A percentile compares a stretch with the other conserved stretches of the same genome.
phyloP scores from a whole-genome alignment of 1,140 invertebrate genomes.

The Medauroidea extradentata region DNA sequence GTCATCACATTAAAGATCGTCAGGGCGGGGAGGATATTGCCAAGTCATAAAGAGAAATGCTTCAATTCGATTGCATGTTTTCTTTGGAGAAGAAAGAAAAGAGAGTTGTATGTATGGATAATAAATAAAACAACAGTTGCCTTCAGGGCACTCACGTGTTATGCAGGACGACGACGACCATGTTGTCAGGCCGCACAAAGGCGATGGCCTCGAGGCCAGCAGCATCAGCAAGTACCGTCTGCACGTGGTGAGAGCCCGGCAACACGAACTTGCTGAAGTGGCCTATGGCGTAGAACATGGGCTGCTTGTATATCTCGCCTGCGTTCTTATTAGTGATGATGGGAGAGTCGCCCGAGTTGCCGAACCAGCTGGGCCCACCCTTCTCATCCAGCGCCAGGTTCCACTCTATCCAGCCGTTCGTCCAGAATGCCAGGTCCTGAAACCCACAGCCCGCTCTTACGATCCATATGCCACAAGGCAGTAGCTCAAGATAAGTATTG shows the following conservation, averaged over 20 bases:
- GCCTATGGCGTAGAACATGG: constrained; percentile 80
- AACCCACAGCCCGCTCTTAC: constrained; percentile 29
- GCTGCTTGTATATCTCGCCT: constrained; percentile 82
- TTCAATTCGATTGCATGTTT: too few species aligned
- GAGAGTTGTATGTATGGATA: too few species aligned
- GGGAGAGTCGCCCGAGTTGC: constrained; percentile 72
- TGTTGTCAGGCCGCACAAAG: constrained; percentile 41
- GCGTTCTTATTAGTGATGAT: constrained; percentile 64
- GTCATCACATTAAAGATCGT: too few species aligned
- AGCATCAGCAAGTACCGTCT: not conserved
- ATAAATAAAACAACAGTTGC: too few species aligned
- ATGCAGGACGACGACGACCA: constrained; percentile 39
- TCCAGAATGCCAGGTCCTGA: constrained; percentile 64
- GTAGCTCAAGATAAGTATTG: too few species aligned
- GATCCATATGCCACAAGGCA: too few species aligned
- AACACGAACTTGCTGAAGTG: constrained; percentile 83
- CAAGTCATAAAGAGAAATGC: too few species aligned
- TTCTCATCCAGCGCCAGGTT: constrained; percentile 70
- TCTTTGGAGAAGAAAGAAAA: too few species aligned
- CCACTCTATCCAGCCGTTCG: constrained; percentile 84
- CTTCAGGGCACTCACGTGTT: constrained; percentile 42
- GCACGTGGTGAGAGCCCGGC: constrained; percentile 45
- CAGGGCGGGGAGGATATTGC: too few species aligned
- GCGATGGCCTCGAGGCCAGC: constrained; percentile 30
- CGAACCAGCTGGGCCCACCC: constrained; percentile 78